Evolutionary conservation across 2,113 vertebrate species (phyloP).

Genomic region (Clarias gariepinus): DNA sequence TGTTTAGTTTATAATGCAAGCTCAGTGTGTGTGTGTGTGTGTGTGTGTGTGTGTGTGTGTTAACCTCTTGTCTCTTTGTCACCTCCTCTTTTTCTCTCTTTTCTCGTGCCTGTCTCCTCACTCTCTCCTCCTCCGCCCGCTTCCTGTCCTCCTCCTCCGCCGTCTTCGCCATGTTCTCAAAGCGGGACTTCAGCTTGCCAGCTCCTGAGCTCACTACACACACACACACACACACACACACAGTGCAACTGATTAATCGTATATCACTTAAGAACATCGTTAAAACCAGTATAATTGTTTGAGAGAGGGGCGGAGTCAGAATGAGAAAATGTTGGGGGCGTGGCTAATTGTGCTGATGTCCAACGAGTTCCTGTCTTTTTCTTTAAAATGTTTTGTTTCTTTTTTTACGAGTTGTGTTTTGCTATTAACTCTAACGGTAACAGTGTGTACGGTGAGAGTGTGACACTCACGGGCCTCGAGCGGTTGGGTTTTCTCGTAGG

Average conservation of each 20-base stretch:
- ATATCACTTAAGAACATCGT: neutral
- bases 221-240: conserved; percentile 28
- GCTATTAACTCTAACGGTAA: too few species aligned
- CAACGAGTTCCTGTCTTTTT: neutral
- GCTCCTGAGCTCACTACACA: conserved; percentile 69
- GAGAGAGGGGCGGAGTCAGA: neutral
- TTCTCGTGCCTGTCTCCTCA: conserved; percentile 71
- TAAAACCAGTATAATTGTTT: neutral
- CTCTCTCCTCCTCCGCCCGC: conserved; percentile 74
- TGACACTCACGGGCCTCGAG: conserved; percentile 82
- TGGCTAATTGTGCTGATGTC: neutral
- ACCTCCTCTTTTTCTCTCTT: conserved; percentile 69
- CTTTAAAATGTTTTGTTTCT: neutral
- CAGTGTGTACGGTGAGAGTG: too few species aligned
- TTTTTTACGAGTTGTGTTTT: too few species aligned
- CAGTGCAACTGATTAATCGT: neutral
- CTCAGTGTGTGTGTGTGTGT: neutral
- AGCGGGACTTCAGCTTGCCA: conserved; percentile 82
- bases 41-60: conserved; percentile 5
- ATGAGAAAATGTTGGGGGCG: neutral
- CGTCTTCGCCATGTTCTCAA: conserved; percentile 85
- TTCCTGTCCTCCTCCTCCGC: conserved; percentile 78
- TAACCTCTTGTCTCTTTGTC: conserved; percentile 63
- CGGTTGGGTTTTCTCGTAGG: conserved; percentile 83
- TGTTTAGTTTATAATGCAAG: neutral